Base-by-base conservation (phyloP, 2,113 vertebrate species). In the Setophaga coronata region DNA sequence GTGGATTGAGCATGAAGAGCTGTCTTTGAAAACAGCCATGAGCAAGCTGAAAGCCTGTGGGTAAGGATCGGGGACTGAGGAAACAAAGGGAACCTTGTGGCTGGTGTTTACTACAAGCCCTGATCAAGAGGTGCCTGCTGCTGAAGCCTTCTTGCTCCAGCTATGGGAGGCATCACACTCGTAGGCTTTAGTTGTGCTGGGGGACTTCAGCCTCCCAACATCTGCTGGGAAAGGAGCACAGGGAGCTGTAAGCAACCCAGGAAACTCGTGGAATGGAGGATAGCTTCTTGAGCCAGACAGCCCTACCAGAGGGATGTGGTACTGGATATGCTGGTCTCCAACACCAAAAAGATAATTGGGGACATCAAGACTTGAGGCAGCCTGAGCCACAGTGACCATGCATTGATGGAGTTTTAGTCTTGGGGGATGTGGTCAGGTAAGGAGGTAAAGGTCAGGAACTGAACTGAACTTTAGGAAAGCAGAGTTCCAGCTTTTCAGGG, bases 341-440 rank as follows among this genome's bases (percentile, higher is more conserved):
- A 2, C 0, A 1, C n/a, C 38, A n/a, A 18, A 14, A 24, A n/a
- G 28, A 7, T 38, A 74, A 45, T 0, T 45, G 10, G 24, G 6
- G 13, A 53, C 17, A 40, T 26, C 10, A 53, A 53, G 17, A 26
- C 2, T 54, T n/a, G 25, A 47, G 10, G 10, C 19, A 82, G n/a
- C 25, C n/a, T 53, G 23, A 8, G 16, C 29, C 13, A 5, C 29
- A 67, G 40, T 25, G 53, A 20, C 14, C 13, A 6, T 40, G 40
- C 4, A 3, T 17, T 53, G 19, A 38, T 53, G n/a, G 53, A 47
- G 19, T 47, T 74, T 29, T 34, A 47, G 62, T 61, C 14, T 25
- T 34, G 47, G 40, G 47, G 24, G 19, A 31, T 25, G 21, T 34
- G 40, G 20, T 29, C 48, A 67, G n/a, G n/a, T 31, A 28, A 66